Base-by-base conservation (phyloP, 2,113 vertebrate genomes). In the Helogale parvula region DNA sequence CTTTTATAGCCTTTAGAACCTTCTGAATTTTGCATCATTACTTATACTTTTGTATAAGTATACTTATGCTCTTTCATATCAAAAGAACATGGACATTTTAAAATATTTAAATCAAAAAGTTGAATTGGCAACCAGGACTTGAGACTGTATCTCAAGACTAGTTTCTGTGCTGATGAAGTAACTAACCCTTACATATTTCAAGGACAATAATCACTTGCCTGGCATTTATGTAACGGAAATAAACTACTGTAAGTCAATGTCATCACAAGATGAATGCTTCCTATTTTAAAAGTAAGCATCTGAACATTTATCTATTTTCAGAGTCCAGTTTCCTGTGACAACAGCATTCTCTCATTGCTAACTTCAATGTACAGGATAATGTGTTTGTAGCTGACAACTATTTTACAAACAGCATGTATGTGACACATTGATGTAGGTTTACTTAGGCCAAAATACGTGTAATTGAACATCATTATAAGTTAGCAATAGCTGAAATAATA, bases 281-380 rank as follows among this genome's bases (percentile, higher is more conserved):
- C 35, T 76, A 35, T 72, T 72, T 94, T 88, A 23, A 82, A 94
- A 93, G 96, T 69, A 86, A 89, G 45, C 63, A 79, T 10, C 54
- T 29, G n/a, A 19, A 50, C 72, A 41, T 88, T 90, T 66, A 85
- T 87, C 85, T 91, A 38, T 83, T 93, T 87, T 89, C 63, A 92
- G 47, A 94, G 52, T 72, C 77, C 85, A 66, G 29, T 88, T 93
- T 85, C 81, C 71, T 77, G 31, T 92, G 85, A 82, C 45, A 85
- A 33, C 11, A 93, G 77, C 52, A 54, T 79, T 85, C 96, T 82
- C 71, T 79, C 81, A 38, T 57, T 16, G 47, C 38, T 83, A 80
- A 45, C 21, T 79, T 69, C 31, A 63, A 6, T 10, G 35, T 2
- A 3, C 1, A 83, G 41, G 31, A 35, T 79, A 31, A 82, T 41